A percentile compares a stretch with the other conserved stretches of the same genome.
phyloP scores from a whole-genome alignment of 2,113 vertebrate species.

The Sebastes fasciatus region DNA sequence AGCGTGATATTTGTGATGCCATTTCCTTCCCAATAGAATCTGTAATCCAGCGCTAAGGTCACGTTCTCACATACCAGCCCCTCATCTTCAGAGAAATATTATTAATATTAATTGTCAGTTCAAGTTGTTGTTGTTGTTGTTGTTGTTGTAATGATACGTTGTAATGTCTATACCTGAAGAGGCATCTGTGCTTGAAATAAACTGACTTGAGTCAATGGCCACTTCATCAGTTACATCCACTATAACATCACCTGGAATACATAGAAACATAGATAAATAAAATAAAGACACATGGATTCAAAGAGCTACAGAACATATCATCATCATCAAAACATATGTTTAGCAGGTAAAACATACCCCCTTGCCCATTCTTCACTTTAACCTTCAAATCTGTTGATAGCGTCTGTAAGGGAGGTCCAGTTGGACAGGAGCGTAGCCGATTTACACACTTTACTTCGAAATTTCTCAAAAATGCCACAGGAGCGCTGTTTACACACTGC shows the following conservation, averaged over 20 bases:
- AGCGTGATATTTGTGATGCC: constrained; percentile 84
- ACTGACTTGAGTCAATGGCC: constrained; percentile 59
- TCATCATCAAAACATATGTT: not conserved
- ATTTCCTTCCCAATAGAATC: constrained; percentile 87
- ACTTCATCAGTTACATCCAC: constrained; percentile 75
- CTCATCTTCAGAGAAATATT: constrained; percentile 36
- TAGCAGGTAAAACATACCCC: constrained; percentile 69
- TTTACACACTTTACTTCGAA: constrained; percentile 83
- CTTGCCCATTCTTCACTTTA: constrained; percentile 76
- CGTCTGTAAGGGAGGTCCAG: constrained; percentile 60
- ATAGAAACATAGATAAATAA: not conserved
- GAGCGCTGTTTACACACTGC: constrained; percentile 86
- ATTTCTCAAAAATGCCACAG: constrained; percentile 88
- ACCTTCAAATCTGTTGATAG: constrained; percentile 58
- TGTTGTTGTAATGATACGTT: not conserved
- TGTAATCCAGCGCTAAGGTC: constrained; percentile 88
- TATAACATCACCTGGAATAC: constrained; percentile 69
- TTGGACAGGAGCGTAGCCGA: constrained; percentile 74
- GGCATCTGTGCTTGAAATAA: constrained; percentile 54
- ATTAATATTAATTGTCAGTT: not conserved
- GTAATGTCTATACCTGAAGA: constrained; percentile 50
- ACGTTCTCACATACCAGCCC: constrained; percentile 80
- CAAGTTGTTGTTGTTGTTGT: not conserved
- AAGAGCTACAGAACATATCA: not conserved
- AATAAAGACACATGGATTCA: not conserved